Evolutionary conservation across 2,113 vertebrate species (phyloP).

Genomic region (Trachemys scripta): DNA sequence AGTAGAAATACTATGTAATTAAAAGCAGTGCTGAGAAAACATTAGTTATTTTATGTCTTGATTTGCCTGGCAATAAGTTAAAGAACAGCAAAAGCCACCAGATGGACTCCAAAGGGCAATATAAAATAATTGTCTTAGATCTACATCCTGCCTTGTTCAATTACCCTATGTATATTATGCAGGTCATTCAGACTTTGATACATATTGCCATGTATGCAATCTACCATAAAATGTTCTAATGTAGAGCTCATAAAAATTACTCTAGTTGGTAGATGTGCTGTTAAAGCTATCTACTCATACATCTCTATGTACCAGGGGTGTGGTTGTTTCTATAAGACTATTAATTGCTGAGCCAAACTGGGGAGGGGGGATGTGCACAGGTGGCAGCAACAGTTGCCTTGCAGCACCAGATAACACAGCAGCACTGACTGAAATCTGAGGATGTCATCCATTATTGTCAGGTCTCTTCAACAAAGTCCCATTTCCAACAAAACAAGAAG

Average conservation of each 20-base stretch:
- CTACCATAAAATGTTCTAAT: not conserved
- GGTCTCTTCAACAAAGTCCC: not conserved
- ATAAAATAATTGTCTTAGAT: conserved; percentile 42
- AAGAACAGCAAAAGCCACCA: conserved; percentile 53
- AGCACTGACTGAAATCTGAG: not conserved
- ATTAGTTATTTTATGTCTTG: conserved; percentile 17
- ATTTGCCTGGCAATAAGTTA: conserved; percentile 49
- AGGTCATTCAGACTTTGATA: conserved; percentile 32
- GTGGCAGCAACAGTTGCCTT: not conserved
- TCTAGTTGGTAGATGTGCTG: not conserved
- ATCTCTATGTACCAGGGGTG: not conserved
- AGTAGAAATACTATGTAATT: not conserved
- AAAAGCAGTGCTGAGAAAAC: not conserved
- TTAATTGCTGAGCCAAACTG: not conserved
- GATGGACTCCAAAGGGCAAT: conserved; percentile 50
- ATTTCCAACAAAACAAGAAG: fast-evolving
- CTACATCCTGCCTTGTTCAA: conserved; percentile 30
- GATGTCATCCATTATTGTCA: not conserved
- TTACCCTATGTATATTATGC: not conserved
- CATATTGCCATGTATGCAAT: not conserved
- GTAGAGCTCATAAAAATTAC: no score
- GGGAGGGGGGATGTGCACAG: not conserved
- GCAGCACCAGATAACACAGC: not conserved
- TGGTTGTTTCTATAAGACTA: not conserved
- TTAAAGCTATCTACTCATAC: not conserved